Base-by-base conservation (phyloP, 2,113 vertebrate genomes). In the Sceloporus tristichus region DNA sequence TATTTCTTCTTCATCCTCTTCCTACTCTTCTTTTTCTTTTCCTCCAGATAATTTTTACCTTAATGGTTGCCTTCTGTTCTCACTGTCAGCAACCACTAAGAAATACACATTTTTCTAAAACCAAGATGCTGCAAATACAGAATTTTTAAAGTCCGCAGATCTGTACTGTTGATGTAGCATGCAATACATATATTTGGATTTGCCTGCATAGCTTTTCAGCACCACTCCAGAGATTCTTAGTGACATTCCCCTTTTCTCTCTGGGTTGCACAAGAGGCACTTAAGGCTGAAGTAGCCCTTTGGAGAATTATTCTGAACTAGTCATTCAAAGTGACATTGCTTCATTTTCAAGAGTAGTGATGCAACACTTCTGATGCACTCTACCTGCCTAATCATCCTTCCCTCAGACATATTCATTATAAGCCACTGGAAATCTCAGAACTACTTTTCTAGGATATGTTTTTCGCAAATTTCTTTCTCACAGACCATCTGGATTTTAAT, bases 251-350 rank as follows among this genome's bases (percentile, higher is more conserved):
- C 79, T 89, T 94, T 88, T 90, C 93, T 95, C 91, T 54, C 79
- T 92, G 90, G 21, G 0, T 90, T 93, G 90, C 88, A 2, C 91
- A 94, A 93, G 86, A 91, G 90, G 75, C 86, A 92, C 89, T 95
- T 89, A 74, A 89, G 85, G 68, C 84, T 94, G 86, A 88, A 94
- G 91, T 5, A 91, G 87, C 73, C 89, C 87, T 95, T 92, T 11
- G 5, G 90, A 93, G 85, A 0, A 0, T 34, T 83, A 85, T 86
- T 95, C 87, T 88, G 89, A 94, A 89, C 86, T 62, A 59, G 68
- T 86, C 0, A 80, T 81, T 68, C 82, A 85, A 85, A 0, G 21
- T 76, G 68, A 54, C 79, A 85, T 79, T 92, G 9, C 90, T 93
- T 74, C 80, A 27, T 87, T 89, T 90, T 82, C 90, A 89, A 84